These are phyloP conservation scores for Bubalus kerabau DNA, from an alignment of 2,113 vertebrate genomes.

Conservation along the genomic window DNA sequence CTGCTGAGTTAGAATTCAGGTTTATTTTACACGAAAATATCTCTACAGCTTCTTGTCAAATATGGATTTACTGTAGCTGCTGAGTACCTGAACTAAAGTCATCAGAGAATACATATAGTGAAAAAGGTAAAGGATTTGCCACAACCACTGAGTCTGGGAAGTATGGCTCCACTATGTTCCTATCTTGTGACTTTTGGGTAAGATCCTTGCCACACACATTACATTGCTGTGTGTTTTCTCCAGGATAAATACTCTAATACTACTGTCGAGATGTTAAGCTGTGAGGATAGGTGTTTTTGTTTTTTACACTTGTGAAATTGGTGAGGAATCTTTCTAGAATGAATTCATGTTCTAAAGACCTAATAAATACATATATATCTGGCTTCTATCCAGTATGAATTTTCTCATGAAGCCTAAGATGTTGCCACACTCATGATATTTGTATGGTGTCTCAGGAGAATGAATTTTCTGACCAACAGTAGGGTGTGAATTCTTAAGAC, in stretches of 20 bases:
- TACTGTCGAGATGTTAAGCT: not conserved
- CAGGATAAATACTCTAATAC: not conserved
- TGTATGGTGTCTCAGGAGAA: not conserved
- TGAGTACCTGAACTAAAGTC: too few relatives aligned
- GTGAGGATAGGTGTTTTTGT: too few relatives aligned
- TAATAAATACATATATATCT: not conserved
- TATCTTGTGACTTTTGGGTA: not conserved
- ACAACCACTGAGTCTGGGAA: not conserved
- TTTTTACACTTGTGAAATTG: not conserved
- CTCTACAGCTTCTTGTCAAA: too few relatives aligned
- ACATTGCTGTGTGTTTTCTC: not conserved
- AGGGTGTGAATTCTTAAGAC: too few relatives aligned
- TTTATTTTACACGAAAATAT: too few relatives aligned
- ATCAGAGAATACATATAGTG: too few relatives aligned
- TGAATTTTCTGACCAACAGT: too few relatives aligned
- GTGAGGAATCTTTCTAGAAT: not conserved
- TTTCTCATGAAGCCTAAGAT: not conserved
- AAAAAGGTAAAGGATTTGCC: too few relatives aligned
- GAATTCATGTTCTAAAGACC: too few relatives aligned
- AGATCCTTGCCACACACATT: not conserved
- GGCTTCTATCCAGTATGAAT: not conserved
- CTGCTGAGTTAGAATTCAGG: too few relatives aligned
- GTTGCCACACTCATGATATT: not conserved
- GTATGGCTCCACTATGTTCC: not conserved
- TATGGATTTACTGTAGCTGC: too few relatives aligned